Evolutionary conservation across 2,888 invertebrate species (phyloP), one percentile per base, ranked within the genome.

Genomic region (Diplazon laetatorius): DNA sequence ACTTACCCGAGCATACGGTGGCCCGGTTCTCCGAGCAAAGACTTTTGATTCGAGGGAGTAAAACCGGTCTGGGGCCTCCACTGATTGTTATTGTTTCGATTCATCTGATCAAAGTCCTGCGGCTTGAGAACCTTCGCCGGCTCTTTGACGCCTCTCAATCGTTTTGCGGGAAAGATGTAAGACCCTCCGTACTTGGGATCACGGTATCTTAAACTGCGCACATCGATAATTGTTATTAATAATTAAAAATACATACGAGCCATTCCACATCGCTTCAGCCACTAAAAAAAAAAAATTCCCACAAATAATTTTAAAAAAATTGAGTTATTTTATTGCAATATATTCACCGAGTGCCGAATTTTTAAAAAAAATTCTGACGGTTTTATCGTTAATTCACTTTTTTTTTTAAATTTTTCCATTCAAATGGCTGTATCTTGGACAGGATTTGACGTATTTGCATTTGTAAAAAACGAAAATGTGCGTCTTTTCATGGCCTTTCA

Each of bases 61-160:
- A 96, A 96, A 91, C 97, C 97, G 80, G 96, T 95, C 87, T 94
- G 94, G 5, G 97, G 96, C 70, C 95, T 92, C 94, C 95, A 97
- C 14, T 86, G 85, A 75, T 88, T 87, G 12, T 84, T 83, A 35
- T 74, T 86, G 14, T 84, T 83, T 20, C 85, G 88, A 88, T 95
- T 95, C 88, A 94, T 93, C 85, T 93, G 93, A 82, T 94, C 93
- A 76, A 95, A 93, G 89, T 96, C 94, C 42, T 94, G 95, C 0
- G 97, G 96, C 88, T 97, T 97, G 70, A 98, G 92, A 8, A 97
- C 95, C 80, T 93, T 92, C 0, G 94, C 93, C 1, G 98, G 97
- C 83, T 95, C 94, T 72, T 93, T 92, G 16, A 94, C 96, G 1
- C 94, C 94, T 75, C 93, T 92, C 39, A 96, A 92, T 70, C 94